Percentiles rank a stretch among this genome's conserved stretches.
These are phyloP conservation scores for Hydrophis major DNA, from an alignment of 2,797 vertebrate species.

Conservation along the genomic window DNA sequence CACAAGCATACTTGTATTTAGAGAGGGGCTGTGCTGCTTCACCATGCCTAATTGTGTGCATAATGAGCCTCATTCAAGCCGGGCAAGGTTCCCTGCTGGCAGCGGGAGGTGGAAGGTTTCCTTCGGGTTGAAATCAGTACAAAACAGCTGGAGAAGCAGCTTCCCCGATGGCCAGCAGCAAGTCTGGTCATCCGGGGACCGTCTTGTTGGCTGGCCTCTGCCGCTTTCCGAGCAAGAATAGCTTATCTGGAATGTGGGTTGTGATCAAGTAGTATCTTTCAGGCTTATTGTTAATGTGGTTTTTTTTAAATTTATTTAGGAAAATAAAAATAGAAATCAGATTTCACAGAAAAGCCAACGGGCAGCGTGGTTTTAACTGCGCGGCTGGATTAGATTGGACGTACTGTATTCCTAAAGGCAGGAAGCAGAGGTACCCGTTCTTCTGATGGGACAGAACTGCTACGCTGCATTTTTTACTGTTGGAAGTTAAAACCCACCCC, in stretches of 20 bases:
- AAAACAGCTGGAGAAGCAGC: background rate
- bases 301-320: background rate
- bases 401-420: background rate
- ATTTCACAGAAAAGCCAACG: background rate
- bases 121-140: background rate
- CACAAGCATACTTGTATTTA: background rate
- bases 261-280: background rate
- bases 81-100: background rate
- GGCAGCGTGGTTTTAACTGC: background rate
- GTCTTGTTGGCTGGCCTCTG: background rate
- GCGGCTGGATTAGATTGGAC: background rate
- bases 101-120: background rate
- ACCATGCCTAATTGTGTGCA: accelerated
- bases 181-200: constrained; percentile 30
- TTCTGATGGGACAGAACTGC: background rate
- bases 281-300: background rate
- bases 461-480: background rate
- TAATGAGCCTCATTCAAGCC: background rate
- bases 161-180: constrained; percentile 2
- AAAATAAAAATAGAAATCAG: background rate
- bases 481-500: too few relatives aligned
- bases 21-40: accelerated
- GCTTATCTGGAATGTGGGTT: background rate
- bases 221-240: background rate
- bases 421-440: background rate